Evolutionary conservation across 2,113 vertebrate species (phyloP).

Genomic region (Entomyzon cyanotis): DNA sequence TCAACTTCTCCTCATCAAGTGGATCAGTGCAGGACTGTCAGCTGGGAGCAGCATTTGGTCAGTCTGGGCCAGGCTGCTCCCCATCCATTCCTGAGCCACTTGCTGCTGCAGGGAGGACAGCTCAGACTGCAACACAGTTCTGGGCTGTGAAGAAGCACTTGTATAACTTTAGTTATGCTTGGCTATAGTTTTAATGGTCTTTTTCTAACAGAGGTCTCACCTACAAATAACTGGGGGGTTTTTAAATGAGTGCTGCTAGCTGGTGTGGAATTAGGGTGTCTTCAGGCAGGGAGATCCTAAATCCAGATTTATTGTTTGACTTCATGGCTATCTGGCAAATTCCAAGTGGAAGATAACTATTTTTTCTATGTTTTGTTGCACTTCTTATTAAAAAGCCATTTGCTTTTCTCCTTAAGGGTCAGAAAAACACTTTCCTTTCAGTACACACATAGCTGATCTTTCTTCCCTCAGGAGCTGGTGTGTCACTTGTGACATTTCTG

Average conservation of each 20-base stretch:
- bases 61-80: not conserved
- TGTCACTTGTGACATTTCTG: not conserved
- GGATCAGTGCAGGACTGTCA: not conserved
- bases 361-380: not conserved
- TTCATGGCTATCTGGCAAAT: not conserved
- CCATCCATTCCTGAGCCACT: not conserved
- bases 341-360: not conserved
- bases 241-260: not conserved
- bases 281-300: not conserved
- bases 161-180: not conserved
- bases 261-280: not conserved
- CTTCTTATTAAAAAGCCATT: not conserved
- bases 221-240: not conserved
- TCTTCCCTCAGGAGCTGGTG: not conserved
- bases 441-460: not conserved
- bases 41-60: constrained; percentile 39
- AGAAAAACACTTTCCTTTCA: not conserved
- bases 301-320: not conserved
- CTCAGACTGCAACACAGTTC: not conserved
- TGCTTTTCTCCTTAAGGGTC: not conserved
- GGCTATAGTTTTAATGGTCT: not conserved
- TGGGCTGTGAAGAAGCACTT: not conserved
- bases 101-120: not conserved
- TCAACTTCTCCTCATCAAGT: constrained; percentile 20
- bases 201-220: not conserved